Conservation (phyloP, 1,140 invertebrate genomes). For the Diorhabda carinulata region DNA sequence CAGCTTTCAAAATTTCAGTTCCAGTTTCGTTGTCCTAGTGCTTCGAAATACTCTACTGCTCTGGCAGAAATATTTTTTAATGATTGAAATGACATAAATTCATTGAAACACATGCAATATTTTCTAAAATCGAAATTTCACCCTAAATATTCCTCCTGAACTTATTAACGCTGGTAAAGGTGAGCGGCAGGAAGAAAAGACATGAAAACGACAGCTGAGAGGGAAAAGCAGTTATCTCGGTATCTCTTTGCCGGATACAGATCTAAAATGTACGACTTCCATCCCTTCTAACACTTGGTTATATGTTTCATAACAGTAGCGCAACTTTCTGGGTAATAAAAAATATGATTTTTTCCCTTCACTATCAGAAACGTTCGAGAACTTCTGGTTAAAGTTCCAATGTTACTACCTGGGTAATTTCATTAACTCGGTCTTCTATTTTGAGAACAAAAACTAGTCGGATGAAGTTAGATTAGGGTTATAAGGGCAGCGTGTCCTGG, state of each 20-base stretch:
- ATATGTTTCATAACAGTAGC: constrained; percentile 14
- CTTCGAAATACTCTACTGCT: no score
- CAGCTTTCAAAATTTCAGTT: no score
- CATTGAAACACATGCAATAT: neutral
- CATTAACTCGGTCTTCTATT: no score
- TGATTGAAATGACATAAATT: no score
- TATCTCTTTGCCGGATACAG: constrained; percentile 16
- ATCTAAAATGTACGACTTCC: constrained; percentile 17
- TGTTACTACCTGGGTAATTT: no score
- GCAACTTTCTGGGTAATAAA: neutral
- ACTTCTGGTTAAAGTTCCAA: no score
- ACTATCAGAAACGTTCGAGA: no score
- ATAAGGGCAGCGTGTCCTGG: no score
- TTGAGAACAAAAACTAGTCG: no score
- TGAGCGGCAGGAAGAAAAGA: constrained; percentile 4
- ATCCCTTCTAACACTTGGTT: constrained; percentile 16
- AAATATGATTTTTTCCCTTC: neutral
- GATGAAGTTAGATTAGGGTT: no score
- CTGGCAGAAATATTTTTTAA: no score
- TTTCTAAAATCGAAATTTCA: neutral
- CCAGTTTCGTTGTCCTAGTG: no score
- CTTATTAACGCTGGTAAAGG: neutral
- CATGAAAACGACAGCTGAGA: constrained; percentile 14
- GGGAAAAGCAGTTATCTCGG: neutral
- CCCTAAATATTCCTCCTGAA: neutral